Evolutionary conservation across 2,113 vertebrate species (phyloP).

Genomic region (Pomatorhinus ruficollis): DNA sequence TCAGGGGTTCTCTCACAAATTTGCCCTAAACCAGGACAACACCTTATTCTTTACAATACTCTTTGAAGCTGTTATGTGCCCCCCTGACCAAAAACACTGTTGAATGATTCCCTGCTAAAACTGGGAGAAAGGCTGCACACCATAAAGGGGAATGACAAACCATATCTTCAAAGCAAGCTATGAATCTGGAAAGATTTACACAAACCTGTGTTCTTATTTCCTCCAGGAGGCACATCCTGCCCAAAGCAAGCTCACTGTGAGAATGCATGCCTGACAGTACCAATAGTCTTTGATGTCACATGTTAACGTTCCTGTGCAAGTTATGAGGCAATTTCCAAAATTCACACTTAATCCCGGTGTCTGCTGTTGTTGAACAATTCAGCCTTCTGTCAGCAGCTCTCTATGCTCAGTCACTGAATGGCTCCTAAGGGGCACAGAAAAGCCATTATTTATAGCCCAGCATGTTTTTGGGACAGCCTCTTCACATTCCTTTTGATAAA

Average conservation of each 20-base stretch:
- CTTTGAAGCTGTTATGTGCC: rapidly evolving
- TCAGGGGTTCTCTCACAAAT: no score
- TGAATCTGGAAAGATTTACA: background rate
- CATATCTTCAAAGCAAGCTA: background rate
- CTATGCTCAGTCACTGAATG: background rate
- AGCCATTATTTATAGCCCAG: background rate
- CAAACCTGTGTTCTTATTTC: background rate
- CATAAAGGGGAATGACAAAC: background rate
- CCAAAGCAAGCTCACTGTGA: background rate
- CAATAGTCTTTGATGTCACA: background rate
- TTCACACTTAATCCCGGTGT: background rate
- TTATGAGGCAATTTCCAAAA: background rate
- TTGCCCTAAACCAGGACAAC: no score
- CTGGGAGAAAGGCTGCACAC: background rate
- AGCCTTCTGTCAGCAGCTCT: background rate
- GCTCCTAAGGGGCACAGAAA: background rate
- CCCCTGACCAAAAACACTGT: background rate
- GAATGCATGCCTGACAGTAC: background rate
- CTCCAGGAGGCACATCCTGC: background rate
- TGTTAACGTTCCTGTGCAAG: background rate
- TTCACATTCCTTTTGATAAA: background rate
- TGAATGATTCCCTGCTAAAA: background rate
- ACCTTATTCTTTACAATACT: background rate
- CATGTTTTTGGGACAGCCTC: rapidly evolving
- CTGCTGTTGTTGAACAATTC: background rate